These are phyloP conservation scores for Wasmannia auropunctata DNA, from an alignment of 1,140 invertebrate genomes.

Conservation along the genomic window DNA sequence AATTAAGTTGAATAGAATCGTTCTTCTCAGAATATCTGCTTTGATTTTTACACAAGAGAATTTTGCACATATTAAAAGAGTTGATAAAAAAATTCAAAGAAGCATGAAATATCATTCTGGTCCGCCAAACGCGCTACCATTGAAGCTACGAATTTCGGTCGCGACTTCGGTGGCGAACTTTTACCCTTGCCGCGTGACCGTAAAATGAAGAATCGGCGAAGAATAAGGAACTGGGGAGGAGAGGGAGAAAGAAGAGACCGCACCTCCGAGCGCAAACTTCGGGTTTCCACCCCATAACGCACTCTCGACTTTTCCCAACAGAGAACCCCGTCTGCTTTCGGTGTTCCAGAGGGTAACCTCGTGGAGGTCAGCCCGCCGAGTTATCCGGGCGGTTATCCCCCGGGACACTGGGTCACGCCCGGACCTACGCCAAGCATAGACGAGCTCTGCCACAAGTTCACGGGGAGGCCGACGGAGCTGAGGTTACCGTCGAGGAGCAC, in stretches of 20 bases:
- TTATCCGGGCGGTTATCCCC: slow-evolving; percentile 81
- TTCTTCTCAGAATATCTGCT: neutral
- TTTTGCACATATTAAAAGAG: neutral
- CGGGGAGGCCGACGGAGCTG: slow-evolving; percentile 81
- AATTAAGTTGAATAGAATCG: slow-evolving; percentile 7
- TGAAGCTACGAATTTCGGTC: neutral
- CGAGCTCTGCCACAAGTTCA: slow-evolving; percentile 83
- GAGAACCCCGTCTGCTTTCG: slow-evolving; percentile 46
- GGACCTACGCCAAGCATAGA: slow-evolving; percentile 84
- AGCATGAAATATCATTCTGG: neutral
- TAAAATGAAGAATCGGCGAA: slow-evolving; percentile 11
- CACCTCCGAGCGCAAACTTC: slow-evolving; percentile 16
- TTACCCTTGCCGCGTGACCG: neutral
- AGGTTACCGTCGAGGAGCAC: slow-evolving; percentile 83
- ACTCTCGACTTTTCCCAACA: slow-evolving; percentile 12
- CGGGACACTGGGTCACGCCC: slow-evolving; percentile 82
- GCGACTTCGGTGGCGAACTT: neutral
- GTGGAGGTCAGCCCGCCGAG: slow-evolving; percentile 83
- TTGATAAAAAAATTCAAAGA: slow-evolving; percentile 8
- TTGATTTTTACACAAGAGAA: neutral
- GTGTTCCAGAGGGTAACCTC: slow-evolving; percentile 79
- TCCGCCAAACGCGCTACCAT: neutral
- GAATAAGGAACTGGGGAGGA: neutral
- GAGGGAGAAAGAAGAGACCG: neutral
- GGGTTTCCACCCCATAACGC: slow-evolving; percentile 37